Evolutionary conservation across 92 coral and sea anemone genomes (phyloP), one percentile per base, ranked within the genome.

Genomic region (Porites evermanni): DNA sequence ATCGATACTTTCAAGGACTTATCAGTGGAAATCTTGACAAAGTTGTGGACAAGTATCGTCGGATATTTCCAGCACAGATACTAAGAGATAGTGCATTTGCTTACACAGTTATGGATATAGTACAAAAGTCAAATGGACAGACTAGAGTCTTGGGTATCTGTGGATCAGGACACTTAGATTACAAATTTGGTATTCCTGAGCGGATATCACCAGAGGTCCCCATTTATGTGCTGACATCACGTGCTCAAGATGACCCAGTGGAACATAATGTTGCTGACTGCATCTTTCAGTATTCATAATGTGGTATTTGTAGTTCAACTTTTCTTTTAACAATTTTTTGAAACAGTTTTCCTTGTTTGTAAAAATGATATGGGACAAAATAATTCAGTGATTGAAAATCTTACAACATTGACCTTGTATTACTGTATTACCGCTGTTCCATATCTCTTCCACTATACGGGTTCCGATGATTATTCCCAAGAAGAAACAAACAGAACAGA

Each of bases 31-130:
- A 94, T 17, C 80, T 77, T 71, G 87, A 89, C 53, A 26, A 75
- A 20, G 85, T 91, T 60, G 83, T 88, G 2, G 93, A 92, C 72
- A 92, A 92, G 64, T 94, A 94, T 51, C 95, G 97, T 14, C 91
- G 79, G 81, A 94, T 94, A 84, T 94, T 94, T 72, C 97, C 89
- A 0, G 93, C 97, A 2, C 95, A 94, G 74, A 71, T 94, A 14
- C 83, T 94, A 5, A 92, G 89, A 59, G 97, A 94, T 60, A 94
- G 97, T 83, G 64, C 83, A 18, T 94, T 94, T 94, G 97, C 95
- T 20, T 81, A 86, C 18, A 85, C 85, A 20, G 91, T 94, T 54
- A 81, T 80, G 69, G 85, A 85, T 77, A 81, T 91, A 19, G 73
- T 89, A 32, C 81, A 84, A 59, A 68, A 70, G 74, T 89, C 93